phyloP scores from a whole-genome alignment of 2,888 invertebrate species.

The Oscheius myriophilus region DNA sequence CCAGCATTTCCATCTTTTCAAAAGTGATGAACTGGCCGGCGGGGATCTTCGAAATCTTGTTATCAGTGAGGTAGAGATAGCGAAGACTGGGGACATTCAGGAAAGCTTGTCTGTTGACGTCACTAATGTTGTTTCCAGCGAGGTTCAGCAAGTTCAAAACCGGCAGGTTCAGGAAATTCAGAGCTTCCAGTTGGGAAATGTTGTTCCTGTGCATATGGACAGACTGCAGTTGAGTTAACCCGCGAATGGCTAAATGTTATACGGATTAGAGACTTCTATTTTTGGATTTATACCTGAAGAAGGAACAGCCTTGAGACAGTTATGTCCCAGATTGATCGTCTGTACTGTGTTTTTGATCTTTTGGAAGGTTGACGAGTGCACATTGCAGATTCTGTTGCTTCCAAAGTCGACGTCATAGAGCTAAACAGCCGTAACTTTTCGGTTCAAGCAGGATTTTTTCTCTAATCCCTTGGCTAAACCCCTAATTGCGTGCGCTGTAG shows the following conservation, averaged over 20 bases:
- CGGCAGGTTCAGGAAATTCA: slow-evolving; percentile 70
- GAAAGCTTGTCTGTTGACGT: slow-evolving; percentile 64
- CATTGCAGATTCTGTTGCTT: slow-evolving; percentile 63
- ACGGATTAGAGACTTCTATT: no score
- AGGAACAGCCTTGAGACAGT: slow-evolving; percentile 63
- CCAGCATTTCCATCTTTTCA: slow-evolving; percentile 66
- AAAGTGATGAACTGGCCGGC: slow-evolving; percentile 66
- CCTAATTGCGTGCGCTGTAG: not conserved
- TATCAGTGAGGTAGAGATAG: slow-evolving; percentile 68
- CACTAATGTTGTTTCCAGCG: slow-evolving; percentile 61
- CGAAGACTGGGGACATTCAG: slow-evolving; percentile 70
- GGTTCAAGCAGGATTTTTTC: not conserved
- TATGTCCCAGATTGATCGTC: slow-evolving; percentile 69
- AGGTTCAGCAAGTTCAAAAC: slow-evolving; percentile 67
- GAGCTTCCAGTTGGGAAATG: slow-evolving; percentile 60
- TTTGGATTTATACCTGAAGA: slow-evolving; percentile 63
- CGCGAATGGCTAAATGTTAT: slow-evolving; percentile 63
- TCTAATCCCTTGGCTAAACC: not conserved
- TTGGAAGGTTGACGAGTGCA: slow-evolving; percentile 67
- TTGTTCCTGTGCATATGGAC: slow-evolving; percentile 68
- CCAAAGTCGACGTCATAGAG: slow-evolving; percentile 68
- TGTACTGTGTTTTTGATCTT: slow-evolving; percentile 66
- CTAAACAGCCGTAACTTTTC: slow-evolving; percentile 41
- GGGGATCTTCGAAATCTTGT: slow-evolving; percentile 54
- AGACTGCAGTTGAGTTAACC: slow-evolving; percentile 68